Conservation (phyloP, 2,797 vertebrate genomes). For the Alca torda region DNA sequence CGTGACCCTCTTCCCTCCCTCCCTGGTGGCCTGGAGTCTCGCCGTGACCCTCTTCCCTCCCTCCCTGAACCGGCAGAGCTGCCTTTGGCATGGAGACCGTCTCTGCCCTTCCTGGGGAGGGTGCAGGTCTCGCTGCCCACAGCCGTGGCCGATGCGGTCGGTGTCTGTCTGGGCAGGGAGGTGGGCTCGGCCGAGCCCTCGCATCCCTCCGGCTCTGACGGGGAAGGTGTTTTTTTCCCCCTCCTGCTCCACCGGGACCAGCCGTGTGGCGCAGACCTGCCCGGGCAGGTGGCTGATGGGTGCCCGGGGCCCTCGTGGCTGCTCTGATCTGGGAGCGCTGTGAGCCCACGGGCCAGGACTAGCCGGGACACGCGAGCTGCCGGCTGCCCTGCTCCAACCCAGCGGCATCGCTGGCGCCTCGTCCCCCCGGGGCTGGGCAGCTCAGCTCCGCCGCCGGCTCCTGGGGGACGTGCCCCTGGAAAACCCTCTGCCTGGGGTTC, state of each 20-base stretch:
- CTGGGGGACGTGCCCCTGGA: not conserved
- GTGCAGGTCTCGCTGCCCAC: fast-evolving
- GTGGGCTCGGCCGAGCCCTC: fast-evolving
- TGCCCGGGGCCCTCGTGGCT: fast-evolving
- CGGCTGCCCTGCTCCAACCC: fast-evolving
- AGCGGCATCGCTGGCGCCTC: fast-evolving
- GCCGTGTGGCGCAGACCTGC: not conserved
- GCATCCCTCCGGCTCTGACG: fast-evolving
- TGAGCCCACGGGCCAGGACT: not conserved
- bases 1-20: too few relatives aligned
- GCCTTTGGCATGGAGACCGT: not conserved
- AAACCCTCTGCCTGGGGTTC: not conserved
- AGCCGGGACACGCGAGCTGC: fast-evolving
- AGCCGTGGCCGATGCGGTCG: fast-evolving
- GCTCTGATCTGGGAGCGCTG: not conserved
- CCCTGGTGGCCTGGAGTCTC: too few relatives aligned
- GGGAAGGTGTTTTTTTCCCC: not conserved
- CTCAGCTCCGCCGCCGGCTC: not conserved
- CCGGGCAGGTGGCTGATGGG: fast-evolving
- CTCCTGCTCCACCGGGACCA: not conserved
- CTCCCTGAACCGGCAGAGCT: not conserved
- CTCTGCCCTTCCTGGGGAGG: not conserved
- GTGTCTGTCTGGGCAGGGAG: not conserved
- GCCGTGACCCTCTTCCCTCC: too few relatives aligned
- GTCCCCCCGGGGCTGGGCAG: fast-evolving